A percentile compares a stretch with the other conserved stretches of the same genome.
These are phyloP conservation scores for Rhinolophus ferrumequinum DNA, from an alignment of 2,113 vertebrate species.

Conservation along the genomic window DNA sequence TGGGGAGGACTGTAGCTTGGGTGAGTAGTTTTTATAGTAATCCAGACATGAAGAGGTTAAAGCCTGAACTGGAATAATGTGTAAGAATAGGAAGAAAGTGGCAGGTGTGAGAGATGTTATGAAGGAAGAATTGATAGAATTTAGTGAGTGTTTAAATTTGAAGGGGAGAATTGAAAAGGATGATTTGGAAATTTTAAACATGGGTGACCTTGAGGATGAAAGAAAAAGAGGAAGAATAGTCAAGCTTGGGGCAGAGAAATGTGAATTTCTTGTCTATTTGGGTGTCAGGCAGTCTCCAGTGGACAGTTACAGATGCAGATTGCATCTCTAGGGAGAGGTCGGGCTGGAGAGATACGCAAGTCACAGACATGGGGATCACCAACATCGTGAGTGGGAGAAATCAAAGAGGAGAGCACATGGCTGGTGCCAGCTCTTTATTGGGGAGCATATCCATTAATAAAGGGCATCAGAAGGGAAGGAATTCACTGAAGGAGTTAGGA, in stretches of 20 bases:
- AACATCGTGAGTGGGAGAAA: background rate
- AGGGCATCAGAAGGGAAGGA: background rate
- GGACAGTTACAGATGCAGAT: background rate
- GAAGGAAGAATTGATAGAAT: background rate
- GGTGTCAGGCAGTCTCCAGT: background rate
- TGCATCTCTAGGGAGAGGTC: background rate
- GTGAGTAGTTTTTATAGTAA: slow-evolving; percentile 5
- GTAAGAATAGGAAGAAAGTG: background rate
- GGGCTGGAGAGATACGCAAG: background rate
- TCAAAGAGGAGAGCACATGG: background rate
- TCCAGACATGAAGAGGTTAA: background rate
- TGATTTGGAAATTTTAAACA: slow-evolving; percentile 32
- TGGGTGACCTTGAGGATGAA: background rate
- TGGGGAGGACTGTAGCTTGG: background rate
- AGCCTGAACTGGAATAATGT: background rate
- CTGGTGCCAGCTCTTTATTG: background rate
- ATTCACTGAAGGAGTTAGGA: background rate
- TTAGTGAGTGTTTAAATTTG: slow-evolving; percentile 41
- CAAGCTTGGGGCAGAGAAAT: background rate
- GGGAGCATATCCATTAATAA: background rate
- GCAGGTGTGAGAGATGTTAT: background rate
- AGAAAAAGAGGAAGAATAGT: background rate
- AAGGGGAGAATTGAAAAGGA: background rate
- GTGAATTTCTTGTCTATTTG: slow-evolving; percentile 16
- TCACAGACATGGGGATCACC: background rate